Evolutionary conservation across 2,888 invertebrate species (phyloP).

Genomic region (Pristionchus entomophagus): DNA sequence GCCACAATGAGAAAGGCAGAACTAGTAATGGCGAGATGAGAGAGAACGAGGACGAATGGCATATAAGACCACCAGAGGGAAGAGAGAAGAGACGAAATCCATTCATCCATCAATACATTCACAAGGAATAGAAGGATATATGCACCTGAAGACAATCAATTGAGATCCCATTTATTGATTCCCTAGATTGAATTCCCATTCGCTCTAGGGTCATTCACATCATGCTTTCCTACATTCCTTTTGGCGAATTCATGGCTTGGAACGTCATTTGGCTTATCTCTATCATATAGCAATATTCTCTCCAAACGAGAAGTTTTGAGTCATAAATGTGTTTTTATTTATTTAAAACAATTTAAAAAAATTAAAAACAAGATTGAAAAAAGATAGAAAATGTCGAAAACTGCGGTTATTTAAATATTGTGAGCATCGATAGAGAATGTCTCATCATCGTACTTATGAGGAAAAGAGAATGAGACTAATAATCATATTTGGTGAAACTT

Average conservation of each 20-base stretch:
- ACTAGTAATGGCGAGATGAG: conserved; percentile 69
- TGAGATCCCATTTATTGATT: too few species aligned
- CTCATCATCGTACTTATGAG: neutral
- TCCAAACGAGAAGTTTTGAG: too few species aligned
- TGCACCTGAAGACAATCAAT: conserved; percentile 59
- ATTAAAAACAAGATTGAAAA: neutral
- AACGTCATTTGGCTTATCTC: too few species aligned
- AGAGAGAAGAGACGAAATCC: conserved; percentile 66
- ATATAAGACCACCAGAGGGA: conserved; percentile 68
- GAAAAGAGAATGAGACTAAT: conserved; percentile 30
- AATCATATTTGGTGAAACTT: neutral
- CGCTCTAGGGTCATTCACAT: too few species aligned
- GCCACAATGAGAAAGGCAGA: conserved; percentile 71
- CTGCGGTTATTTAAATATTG: neutral
- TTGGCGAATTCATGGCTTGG: too few species aligned
- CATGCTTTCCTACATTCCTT: too few species aligned
- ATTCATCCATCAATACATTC: conserved; percentile 73
- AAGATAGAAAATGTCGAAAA: neutral
- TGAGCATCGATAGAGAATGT: neutral
- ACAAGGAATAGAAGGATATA: conserved; percentile 73
- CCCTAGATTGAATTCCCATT: too few species aligned
- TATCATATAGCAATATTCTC: too few species aligned
- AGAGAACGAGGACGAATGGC: conserved; percentile 66
- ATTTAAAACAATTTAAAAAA: neutral
- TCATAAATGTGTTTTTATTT: neutral